phyloP scores from a whole-genome alignment of 2,113 vertebrate genomes.

The Paratilapia polleni region DNA sequence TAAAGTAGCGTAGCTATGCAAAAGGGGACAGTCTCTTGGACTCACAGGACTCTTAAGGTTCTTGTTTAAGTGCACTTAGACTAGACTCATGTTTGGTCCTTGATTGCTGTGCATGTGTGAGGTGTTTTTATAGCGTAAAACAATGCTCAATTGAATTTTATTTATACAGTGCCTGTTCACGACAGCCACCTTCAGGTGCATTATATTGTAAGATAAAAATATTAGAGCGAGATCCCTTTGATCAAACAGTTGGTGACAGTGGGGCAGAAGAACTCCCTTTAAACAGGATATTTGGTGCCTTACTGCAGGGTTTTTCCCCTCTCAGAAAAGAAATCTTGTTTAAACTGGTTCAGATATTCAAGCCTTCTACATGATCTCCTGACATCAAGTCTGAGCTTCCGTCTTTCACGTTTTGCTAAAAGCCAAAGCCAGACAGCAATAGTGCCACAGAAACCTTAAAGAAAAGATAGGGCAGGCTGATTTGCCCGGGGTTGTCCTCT shows the following conservation, averaged over 20 bases:
- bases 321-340: fast-evolving
- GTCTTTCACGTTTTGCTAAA: neutral
- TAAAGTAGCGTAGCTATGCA: neutral
- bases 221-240: neutral
- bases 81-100: neutral
- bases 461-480: neutral
- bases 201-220: no score
- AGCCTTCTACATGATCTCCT: neutral
- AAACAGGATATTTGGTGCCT: neutral
- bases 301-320: neutral
- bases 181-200: neutral
- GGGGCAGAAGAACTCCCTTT: neutral
- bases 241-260: neutral
- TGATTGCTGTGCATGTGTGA: neutral
- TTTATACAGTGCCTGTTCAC: neutral
- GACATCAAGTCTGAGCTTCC: neutral
- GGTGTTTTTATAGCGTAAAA: neutral
- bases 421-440: neutral
- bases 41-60: neutral
- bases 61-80: neutral
- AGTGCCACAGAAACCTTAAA: neutral
- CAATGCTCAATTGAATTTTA: fast-evolving
- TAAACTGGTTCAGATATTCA: neutral
- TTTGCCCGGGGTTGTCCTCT: fast-evolving
- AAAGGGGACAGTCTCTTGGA: fast-evolving